A percentile compares a stretch with the other conserved stretches of the same genome.
phyloP scores from a whole-genome alignment of 2,113 vertebrate genomes.

The Glareola pratincola region DNA sequence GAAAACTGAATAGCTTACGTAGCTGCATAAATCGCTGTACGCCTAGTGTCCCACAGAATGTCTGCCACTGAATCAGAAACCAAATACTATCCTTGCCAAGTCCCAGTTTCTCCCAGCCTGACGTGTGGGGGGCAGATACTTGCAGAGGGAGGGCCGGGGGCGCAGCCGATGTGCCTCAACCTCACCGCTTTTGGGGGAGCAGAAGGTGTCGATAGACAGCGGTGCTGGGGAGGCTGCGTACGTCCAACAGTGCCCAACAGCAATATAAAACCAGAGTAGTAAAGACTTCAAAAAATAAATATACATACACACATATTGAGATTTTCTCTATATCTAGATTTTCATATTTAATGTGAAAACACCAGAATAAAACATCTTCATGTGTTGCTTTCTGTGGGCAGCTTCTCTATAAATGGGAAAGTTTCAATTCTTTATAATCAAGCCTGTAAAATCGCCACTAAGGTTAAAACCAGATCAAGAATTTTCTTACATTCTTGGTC shows the following conservation, averaged over 20 bases:
- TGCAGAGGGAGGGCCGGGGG: neutral
- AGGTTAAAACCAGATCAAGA: neutral
- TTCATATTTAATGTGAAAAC: neutral
- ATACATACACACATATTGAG: neutral
- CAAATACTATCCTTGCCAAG: neutral
- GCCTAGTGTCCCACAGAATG: neutral
- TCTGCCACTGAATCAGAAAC: neutral
- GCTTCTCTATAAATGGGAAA: neutral
- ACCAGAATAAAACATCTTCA: neutral
- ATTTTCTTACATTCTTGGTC: neutral
- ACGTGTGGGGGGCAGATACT: neutral
- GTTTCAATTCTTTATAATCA: neutral
- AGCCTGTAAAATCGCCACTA: neutral
- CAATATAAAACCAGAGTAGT: neutral
- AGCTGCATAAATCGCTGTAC: neutral
- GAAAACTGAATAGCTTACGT: neutral
- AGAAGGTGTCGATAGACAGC: rapidly evolving
- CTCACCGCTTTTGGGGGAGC: neutral
- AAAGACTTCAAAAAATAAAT: neutral
- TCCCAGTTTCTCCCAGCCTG: neutral
- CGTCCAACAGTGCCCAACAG: neutral
- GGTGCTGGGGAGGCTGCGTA: neutral
- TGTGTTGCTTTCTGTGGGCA: neutral
- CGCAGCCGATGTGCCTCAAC: neutral
- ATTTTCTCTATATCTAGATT: neutral